phyloP scores from a whole-genome alignment of 1,140 invertebrate species.

The Helicoverpa zea region DNA sequence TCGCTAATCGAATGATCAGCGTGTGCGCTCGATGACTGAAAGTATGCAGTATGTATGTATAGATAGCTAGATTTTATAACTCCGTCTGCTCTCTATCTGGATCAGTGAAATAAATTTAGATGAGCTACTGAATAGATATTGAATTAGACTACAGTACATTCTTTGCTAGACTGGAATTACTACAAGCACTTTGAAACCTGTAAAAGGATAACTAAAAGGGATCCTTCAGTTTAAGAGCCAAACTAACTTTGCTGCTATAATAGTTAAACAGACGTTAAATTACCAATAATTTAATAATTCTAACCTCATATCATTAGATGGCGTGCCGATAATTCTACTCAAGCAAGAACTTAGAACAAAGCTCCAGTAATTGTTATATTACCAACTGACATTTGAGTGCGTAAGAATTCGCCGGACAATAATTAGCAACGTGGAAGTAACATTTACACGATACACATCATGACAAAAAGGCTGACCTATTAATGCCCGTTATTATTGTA shows the following conservation, averaged over 20 bases:
- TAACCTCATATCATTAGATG: conserved; percentile 16
- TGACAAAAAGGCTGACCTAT: conserved; percentile 64
- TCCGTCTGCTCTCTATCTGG: too few relatives aligned
- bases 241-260: not conserved
- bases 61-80: too few relatives aligned
- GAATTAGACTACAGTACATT: too few relatives aligned
- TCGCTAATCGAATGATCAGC: too few relatives aligned
- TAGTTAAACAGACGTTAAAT: not conserved
- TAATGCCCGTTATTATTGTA: conserved; percentile 65
- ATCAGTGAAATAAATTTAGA: too few relatives aligned
- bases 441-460: conserved; percentile 34
- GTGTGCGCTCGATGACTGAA: too few relatives aligned
- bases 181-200: too few relatives aligned
- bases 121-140: too few relatives aligned
- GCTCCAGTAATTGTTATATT: conserved; percentile 39
- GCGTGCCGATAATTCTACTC: not conserved
- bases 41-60: too few relatives aligned
- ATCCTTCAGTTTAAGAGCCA: not conserved
- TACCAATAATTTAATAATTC: not conserved
- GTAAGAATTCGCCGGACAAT: conserved; percentile 34
- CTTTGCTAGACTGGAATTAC: too few relatives aligned
- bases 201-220: too few relatives aligned
- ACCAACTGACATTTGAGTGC: conserved; percentile 43
- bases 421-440: conserved; percentile 38
- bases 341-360: conserved; percentile 13